phyloP scores from a whole-genome alignment of 2,797 vertebrate genomes.

The Notolabrus celidotus region DNA sequence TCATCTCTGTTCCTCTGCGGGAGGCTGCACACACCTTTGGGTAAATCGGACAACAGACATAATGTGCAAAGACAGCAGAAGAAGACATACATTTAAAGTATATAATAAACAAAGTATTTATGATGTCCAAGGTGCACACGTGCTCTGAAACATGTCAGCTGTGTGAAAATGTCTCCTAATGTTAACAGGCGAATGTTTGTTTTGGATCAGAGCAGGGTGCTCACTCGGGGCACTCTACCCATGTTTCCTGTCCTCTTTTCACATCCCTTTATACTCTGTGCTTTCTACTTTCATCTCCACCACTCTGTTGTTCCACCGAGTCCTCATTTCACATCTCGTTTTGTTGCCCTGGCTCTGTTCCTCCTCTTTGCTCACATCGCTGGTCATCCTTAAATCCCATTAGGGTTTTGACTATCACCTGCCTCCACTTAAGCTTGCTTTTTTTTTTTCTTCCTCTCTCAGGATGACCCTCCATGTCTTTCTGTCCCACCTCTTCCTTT shows the following conservation, averaged over 20 bases:
- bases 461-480: constrained; percentile 24
- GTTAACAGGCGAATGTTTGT: constrained; percentile 5
- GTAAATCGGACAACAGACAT: constrained; percentile 34
- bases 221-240: background rate
- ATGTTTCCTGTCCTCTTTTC: background rate
- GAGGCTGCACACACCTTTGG: constrained; percentile 63
- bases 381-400: constrained; percentile 18
- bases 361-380: constrained; percentile 6
- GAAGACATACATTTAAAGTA: constrained; percentile 30
- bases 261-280: background rate
- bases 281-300: constrained; percentile 13
- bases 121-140: constrained; percentile 12
- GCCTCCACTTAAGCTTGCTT: constrained; percentile 30
- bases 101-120: constrained; percentile 34
- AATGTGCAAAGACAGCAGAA: constrained; percentile 42
- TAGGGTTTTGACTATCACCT: constrained; percentile 23
- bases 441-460: constrained; percentile 20
- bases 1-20: constrained; percentile 50
- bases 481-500: constrained; percentile 23
- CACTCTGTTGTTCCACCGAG: background rate
- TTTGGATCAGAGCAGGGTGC: background rate
- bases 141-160: background rate
- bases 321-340: constrained; percentile 5
- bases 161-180: background rate
- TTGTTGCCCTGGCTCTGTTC: background rate